Evolutionary conservation across 2,888 invertebrate genomes (phyloP).

Genomic region (Mythimna impura): DNA sequence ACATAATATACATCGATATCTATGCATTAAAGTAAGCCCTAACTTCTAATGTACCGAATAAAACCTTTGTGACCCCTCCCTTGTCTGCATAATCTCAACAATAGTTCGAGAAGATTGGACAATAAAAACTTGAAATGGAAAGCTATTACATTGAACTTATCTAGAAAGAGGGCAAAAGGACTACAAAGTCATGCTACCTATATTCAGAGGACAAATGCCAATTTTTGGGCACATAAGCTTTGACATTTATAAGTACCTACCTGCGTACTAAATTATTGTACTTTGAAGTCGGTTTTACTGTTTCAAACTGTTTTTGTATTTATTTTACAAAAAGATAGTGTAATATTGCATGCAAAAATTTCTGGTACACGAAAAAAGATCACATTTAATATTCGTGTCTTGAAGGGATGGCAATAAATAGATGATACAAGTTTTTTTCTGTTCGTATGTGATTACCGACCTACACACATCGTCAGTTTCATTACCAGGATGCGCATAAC

Average conservation of each 20-base stretch:
- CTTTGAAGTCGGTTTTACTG: slow-evolving; percentile 43
- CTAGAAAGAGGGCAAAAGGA: slow-evolving; percentile 46
- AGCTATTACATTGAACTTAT: slow-evolving; percentile 56
- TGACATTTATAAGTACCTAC: slow-evolving; percentile 19
- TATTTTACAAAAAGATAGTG: not conserved
- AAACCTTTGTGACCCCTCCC: slow-evolving; percentile 19
- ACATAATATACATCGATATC: too few species aligned
- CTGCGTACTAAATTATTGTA: slow-evolving; percentile 28
- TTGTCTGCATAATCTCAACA: slow-evolving; percentile 53
- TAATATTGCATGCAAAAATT: not conserved
- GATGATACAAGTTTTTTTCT: not conserved
- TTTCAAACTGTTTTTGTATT: not conserved
- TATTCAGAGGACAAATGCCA: slow-evolving; percentile 31
- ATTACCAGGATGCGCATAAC: too few species aligned
- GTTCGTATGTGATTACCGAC: too few species aligned
- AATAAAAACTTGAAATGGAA: slow-evolving; percentile 64
- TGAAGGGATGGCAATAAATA: not conserved
- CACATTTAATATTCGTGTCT: not conserved
- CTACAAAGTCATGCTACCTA: slow-evolving; percentile 50
- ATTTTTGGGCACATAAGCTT: slow-evolving; percentile 22
- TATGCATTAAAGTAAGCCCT: slow-evolving; percentile 2
- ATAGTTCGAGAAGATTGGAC: slow-evolving; percentile 52
- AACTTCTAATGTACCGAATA: slow-evolving; percentile 41
- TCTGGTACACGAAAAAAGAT: not conserved
- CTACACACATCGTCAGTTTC: too few species aligned